A percentile compares a stretch with the other conserved stretches of the same genome.
Conservation (phyloP, 2,888 invertebrate genomes). For the Plemyria rubiginata region DNA sequence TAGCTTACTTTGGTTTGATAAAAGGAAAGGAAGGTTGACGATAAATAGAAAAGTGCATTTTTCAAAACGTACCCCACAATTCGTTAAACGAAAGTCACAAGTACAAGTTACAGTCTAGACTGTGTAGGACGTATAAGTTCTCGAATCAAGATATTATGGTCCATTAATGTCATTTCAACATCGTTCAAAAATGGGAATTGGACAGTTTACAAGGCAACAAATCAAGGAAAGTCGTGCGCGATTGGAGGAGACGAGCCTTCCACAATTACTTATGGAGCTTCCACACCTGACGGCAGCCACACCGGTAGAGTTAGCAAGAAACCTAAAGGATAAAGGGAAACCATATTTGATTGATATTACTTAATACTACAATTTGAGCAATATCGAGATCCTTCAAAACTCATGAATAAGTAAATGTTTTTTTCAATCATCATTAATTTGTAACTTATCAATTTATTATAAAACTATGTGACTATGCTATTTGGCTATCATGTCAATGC, state of each 20-base stretch:
- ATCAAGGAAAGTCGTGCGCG: slow-evolving; percentile 54
- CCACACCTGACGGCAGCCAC: slow-evolving; percentile 29
- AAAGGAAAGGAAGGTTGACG: too few species aligned
- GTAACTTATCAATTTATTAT: too few species aligned
- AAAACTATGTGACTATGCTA: too few species aligned
- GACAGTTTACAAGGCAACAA: slow-evolving; percentile 47
- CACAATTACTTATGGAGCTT: slow-evolving; percentile 58
- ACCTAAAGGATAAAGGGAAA: too few species aligned
- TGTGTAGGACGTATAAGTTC: background rate
- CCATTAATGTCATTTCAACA: slow-evolving; percentile 40
- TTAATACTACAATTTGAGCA: too few species aligned
- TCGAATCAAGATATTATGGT: slow-evolving; percentile 25
- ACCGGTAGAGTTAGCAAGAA: background rate
- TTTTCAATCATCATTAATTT: too few species aligned
- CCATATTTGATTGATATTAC: too few species aligned
- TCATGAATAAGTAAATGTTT: too few species aligned
- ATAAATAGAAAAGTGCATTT: too few species aligned
- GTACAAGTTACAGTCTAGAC: background rate
- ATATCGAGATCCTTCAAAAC: too few species aligned
- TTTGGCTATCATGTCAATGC: too few species aligned
- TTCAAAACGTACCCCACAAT: background rate
- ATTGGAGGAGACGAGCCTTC: slow-evolving; percentile 54
- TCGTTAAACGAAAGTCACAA: background rate
- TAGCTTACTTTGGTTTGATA: too few species aligned
- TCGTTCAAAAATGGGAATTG: slow-evolving; percentile 34